Base-by-base conservation (phyloP, 1,140 invertebrate genomes). In the Drosophila aff. region DNA sequence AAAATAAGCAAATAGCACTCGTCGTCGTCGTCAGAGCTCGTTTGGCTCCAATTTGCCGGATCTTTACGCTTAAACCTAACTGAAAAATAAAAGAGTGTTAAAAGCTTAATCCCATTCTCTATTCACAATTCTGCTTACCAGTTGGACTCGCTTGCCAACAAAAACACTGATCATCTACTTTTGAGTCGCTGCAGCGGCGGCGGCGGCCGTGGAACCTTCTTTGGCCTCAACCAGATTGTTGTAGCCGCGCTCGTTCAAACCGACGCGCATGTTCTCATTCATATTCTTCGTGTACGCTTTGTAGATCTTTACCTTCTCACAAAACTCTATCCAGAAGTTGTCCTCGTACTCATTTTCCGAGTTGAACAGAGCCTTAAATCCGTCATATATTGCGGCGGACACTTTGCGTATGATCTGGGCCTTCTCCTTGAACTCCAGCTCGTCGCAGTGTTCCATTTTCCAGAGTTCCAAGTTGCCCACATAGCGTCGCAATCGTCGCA, bases 381-480 rank as follows among this genome's bases (percentile, higher is more conserved):
- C 95, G 63, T 94, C 94, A 74, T 95, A 96, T 28, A 96, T 94
- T 3, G 92, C 78, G 46, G 96, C 94, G 5, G 96, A 96, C 76
- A 95, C 95, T 59, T 94, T 93, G 69, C 96, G 93, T 49, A 97
- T 96, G 66, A 94, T 90, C 75, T 77, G 95, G 93, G 96, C 96
- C 79, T 96, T 95, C 74, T 94, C 93, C 66, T 94, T 94, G 83
- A 97, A 97, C 46, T 92, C 86, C 47, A 94, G 91, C 53, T 94
- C 93, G 73, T 96, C 95, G 38, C 95, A 94, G 7, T 94, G 94
- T 16, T 86, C 94, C 57, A 97, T 92, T 71, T 96, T 95, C 96
- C 96, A 97, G 18, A 95, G 94, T 16, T 94, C 93, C 7, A 95
- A 92, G 91, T 97, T 97, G 23, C 97, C 97, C 41, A 97, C 94